Evolutionary conservation across 2,113 vertebrate species (phyloP).

Genomic region (Chionis minor): DNA sequence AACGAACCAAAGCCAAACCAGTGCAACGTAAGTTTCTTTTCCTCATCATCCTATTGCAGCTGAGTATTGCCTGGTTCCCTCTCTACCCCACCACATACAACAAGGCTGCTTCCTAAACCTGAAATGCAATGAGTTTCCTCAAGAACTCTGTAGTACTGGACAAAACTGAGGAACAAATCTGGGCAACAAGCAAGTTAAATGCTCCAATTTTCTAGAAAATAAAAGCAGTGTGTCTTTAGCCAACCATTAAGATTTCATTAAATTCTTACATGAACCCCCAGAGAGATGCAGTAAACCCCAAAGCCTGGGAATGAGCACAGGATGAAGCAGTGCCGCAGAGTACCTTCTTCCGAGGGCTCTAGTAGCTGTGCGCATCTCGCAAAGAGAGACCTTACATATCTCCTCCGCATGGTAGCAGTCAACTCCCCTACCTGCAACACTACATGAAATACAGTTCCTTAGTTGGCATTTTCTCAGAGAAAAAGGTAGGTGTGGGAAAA

Average conservation of each 20-base stretch:
- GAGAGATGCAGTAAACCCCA: neutral
- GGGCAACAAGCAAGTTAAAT: neutral
- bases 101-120: neutral
- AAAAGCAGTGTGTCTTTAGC: neutral
- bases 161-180: neutral
- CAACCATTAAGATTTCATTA: neutral
- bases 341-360: neutral
- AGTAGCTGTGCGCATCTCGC: neutral
- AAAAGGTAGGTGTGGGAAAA: neutral
- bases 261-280: neutral
- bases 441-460: neutral
- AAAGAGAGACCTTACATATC: rapidly evolving
- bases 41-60: neutral
- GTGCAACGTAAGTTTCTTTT: neutral
- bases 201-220: neutral
- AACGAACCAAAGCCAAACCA: neutral
- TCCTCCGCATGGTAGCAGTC: neutral
- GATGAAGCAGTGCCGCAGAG: neutral
- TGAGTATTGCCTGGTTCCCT: neutral
- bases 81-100: rapidly evolving
- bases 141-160: neutral
- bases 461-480: neutral
- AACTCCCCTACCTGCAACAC: neutral
- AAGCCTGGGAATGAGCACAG: neutral
- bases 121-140: neutral